Evolutionary conservation across 2,113 vertebrate species (phyloP), one percentile per base, ranked within the genome.

Genomic region (Coryphaenoides rupestris): DNA sequence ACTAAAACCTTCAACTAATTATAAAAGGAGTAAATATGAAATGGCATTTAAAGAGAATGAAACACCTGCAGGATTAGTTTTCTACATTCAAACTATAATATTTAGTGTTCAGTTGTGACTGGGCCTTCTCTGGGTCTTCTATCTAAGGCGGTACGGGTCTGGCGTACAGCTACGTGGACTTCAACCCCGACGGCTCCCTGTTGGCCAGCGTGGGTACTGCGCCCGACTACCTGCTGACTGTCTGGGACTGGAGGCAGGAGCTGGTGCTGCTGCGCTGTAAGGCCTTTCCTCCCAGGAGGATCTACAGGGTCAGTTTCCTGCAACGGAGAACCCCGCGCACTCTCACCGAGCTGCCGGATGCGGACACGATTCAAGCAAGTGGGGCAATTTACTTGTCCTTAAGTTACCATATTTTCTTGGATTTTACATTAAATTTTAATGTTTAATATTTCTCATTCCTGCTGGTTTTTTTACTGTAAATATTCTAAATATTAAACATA

Each of bases 211-310:
- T 98, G 66, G 93, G 95, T 1, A 74, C 89, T 46, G 81, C 76
- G 14, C 94, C 96, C 0, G 95, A 98, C 80, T 93, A 91, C 69
- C 96, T 89, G 74, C 68, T 98, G 75, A 96, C 94, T 1, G 80
- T 99, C 56, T 99, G 97, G 97, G 87, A 93, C 26, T 99, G 97
- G 97, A 93, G 78, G 69, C 84, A 92, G 69, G 94, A 98, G 75
- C 86, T 92, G 66, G 91, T 93, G 68, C 63, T 90, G 58, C 70
- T 95, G 74, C 91, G 92, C 69, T 92, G 88, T 65, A 96, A 95
- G 84, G 94, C 95, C 26, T 92, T 94, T n/a, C n/a, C 80, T 91
- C 93, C 26, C 93, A 95, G 82, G 95, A 96, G n/a, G 86, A n/a
- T 98, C 59, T 97, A 91, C 83, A 84, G 85, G 49, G 89, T 96